Evolutionary conservation across 2,888 invertebrate genomes (phyloP).

Genomic region (Leptopilina myrica): DNA sequence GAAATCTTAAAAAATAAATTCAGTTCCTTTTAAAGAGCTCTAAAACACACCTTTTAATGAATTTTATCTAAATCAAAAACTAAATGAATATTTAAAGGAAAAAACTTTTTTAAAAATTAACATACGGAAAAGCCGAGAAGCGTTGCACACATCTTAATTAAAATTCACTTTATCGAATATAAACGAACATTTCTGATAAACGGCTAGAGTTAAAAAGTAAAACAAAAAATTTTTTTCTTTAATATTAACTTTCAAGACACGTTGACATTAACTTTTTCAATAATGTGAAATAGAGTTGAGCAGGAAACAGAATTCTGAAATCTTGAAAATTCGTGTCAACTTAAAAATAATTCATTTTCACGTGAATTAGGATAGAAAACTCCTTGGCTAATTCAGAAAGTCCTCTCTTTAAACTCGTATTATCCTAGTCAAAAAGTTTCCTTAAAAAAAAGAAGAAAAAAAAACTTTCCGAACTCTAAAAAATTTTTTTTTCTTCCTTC

Average conservation of each 20-base stretch:
- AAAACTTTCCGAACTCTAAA: slow-evolving; percentile 2
- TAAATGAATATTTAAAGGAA: not conserved
- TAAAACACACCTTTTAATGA: not conserved
- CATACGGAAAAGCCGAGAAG: not conserved
- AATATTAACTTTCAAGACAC: not conserved
- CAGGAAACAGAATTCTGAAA: not conserved
- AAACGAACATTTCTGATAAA: not conserved
- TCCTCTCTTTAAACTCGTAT: slow-evolving; percentile 21
- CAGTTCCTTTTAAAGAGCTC: no score
- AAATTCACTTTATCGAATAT: slow-evolving; percentile 4
- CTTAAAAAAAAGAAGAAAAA: not conserved
- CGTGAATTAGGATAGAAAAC: slow-evolving; percentile 11
- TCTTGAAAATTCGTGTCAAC: not conserved
- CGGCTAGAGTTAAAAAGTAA: not conserved
- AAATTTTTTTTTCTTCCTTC: not conserved
- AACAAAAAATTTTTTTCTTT: not conserved
- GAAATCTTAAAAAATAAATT: not conserved
- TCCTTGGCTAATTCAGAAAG: slow-evolving; percentile 25
- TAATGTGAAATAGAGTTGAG: not conserved
- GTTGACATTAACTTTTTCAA: slow-evolving; percentile 17
- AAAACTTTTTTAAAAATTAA: not conserved
- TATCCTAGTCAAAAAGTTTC: not conserved
- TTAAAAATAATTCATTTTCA: slow-evolving; percentile 20
- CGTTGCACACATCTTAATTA: not conserved
- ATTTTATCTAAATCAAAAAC: not conserved